These are phyloP conservation scores for Polydrusus tereticollis DNA, from an alignment of 2,888 invertebrate species.

Conservation along the genomic window DNA sequence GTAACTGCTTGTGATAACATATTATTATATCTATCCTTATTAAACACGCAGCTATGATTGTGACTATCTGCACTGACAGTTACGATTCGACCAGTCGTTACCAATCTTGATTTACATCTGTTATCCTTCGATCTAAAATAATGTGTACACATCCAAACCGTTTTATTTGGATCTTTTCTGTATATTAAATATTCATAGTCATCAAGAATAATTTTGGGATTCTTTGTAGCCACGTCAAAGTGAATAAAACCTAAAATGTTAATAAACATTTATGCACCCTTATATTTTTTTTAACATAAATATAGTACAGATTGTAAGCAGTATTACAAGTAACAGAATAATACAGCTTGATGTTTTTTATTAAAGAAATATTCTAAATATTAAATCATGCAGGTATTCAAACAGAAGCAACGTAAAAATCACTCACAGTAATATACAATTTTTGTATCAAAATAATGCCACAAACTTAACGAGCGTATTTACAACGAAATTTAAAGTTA, in stretches of 20 bases:
- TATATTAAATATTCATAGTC: constrained; percentile 57
- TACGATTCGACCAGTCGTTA: constrained; percentile 57
- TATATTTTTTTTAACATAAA: neutral
- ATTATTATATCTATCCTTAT: constrained; percentile 54
- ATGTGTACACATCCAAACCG: constrained; percentile 58
- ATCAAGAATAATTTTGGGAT: constrained; percentile 59
- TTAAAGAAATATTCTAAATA: no score
- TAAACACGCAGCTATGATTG: constrained; percentile 52
- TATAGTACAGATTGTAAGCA: no score
- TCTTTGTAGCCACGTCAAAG: constrained; percentile 58
- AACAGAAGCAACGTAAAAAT: no score
- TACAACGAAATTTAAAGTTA: no score
- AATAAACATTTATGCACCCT: neutral
- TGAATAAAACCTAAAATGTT: constrained; percentile 56
- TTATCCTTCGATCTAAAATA: constrained; percentile 57
- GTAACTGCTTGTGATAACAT: constrained; percentile 57
- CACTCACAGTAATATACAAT: no score
- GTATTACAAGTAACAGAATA: no score
- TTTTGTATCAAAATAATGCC: no score
- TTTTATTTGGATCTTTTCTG: constrained; percentile 55
- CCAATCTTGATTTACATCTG: constrained; percentile 58
- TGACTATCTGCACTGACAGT: constrained; percentile 55
- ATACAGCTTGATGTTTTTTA: no score
- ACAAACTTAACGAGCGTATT: no score
- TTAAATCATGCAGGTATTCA: no score